Percentiles rank a stretch among this genome's conserved stretches.
phyloP scores from a whole-genome alignment of 2,888 invertebrate species.

The Poecilus cupreus region DNA sequence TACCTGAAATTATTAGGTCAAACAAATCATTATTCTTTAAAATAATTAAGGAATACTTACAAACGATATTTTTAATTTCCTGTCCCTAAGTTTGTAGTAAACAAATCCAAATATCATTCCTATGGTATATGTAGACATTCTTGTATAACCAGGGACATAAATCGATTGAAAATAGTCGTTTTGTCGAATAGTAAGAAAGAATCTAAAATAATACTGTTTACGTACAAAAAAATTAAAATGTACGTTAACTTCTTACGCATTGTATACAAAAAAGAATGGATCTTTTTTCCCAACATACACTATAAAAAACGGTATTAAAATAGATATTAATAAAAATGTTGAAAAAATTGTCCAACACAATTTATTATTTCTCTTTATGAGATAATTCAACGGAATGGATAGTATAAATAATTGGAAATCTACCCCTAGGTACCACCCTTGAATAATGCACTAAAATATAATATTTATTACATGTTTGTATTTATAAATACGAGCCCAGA shows the following conservation, averaged over 20 bases:
- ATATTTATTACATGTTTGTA: not conserved
- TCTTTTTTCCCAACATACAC: constrained; percentile 66
- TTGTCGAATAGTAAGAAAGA: constrained; percentile 1
- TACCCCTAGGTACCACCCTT: constrained; percentile 82
- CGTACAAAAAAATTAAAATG: not conserved
- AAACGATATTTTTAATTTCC: constrained; percentile 67
- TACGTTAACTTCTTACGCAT: constrained; percentile 19
- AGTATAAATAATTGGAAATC: constrained; percentile 82
- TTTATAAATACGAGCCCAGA: too few relatives aligned
- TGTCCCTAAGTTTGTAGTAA: constrained; percentile 69
- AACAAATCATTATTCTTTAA: not conserved
- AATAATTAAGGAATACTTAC: constrained; percentile 65
- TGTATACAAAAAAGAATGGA: constrained; percentile 12
- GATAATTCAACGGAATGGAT: constrained; percentile 72
- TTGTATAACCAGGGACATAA: constrained; percentile 73
- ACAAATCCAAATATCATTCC: constrained; percentile 76
- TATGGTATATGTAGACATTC: constrained; percentile 76
- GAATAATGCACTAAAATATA: constrained; percentile 77
- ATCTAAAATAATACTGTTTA: constrained; percentile 31
- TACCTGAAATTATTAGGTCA: not conserved
- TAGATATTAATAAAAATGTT: constrained; percentile 70
- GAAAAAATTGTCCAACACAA: constrained; percentile 71
- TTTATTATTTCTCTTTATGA: constrained; percentile 72
- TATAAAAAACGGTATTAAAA: constrained; percentile 74
- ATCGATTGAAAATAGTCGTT: constrained; percentile 24